Base-by-base conservation (phyloP, 2,113 vertebrate species). In the Emberiza fucata region DNA sequence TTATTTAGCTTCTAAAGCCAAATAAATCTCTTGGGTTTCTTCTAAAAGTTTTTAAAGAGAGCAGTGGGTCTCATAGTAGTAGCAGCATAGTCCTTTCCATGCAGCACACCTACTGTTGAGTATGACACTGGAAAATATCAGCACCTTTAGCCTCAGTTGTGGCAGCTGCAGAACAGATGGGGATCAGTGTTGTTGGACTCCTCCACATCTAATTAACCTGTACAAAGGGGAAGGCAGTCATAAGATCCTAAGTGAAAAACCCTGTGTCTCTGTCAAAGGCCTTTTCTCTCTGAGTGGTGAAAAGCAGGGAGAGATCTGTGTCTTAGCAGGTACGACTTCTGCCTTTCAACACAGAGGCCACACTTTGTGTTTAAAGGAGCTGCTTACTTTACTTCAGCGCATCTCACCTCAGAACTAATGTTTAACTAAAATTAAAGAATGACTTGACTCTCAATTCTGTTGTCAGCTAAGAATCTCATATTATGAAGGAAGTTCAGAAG, bases 271-370 rank as follows among this genome's bases (percentile, higher is more conserved):
- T 45, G 4, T 14, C 63, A 91, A 70, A 68, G 39, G 39, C 60
- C 42, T 95, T 96, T 73, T 50, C 64, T 57, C 19, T 66, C 6
- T 14, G 61, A 87, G 80, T 68, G 85, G 51, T 64, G 45, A 79
- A 90, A 96, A 88, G 53, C 23, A 68, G 27, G 17, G n/a, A 73
- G 31, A 60, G 6, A 44, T 87, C 61, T 73, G 18, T 90, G n/a
- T 94, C 75, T 68, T 77, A 87, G 57, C 35, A 69, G 35, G 65
- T 84, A 79, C 39, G 61, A 69, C 48, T 84, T 83, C 51, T 75
- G 63, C 31, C 28, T 98, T 97, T 97, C 95, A 89, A 76, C 94
- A 72, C 88, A 33, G 6, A 94, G 92, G 87, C 93, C 86, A 22
- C 91, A 91, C 82, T 84, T 95, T 6, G 40, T 66, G 48, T 80